Evolutionary conservation across 2,797 vertebrate genomes (phyloP), one percentile per base, ranked within the genome.

Genomic region (Sebastes itinus): DNA sequence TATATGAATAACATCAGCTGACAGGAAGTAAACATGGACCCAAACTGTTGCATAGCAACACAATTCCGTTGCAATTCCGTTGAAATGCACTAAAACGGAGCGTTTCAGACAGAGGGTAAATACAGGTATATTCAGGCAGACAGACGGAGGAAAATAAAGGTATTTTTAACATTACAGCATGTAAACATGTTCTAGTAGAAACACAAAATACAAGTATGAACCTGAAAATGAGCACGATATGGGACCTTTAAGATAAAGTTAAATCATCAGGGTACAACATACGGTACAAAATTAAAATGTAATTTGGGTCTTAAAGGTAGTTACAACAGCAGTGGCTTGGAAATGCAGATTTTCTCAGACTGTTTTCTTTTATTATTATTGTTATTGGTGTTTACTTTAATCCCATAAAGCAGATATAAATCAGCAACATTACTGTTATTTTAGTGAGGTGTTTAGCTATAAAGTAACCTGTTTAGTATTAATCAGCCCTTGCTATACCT

Each of bases 81-180:
- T 38, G 35, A 38, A 38, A 14, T 38, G 35, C 35, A 38, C 35
- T 38, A 38, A 38, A 14, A 14, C 35, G 13, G 5, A 14, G 35
- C 35, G 35, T 38, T 38, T 38, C 35, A 38, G 13, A 38, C 35
- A 38, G 35, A 14, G 12, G 35, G 35, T 38, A 0, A 2, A 38
- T 38, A 38, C 35, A 38, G 13, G 35, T 38, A 38, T 38, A 38
- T 14, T 38, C 35, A 38, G 13, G 35, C 35, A 38, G 35, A 38
- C 13, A 38, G 35, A 0, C 0, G 0, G 35, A 38, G 35, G 35
- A 14, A 38, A 38, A 38, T 38, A 6, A 38, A 6, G 13, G 13
- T 38, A 14, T 38, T 14, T 38, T 38, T 5, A 38, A 38, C 35
- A 38, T 38, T 38, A 38, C 5, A 38, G 35, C 35, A 38, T 38